Evolutionary conservation across 2,888 invertebrate species (phyloP).

Genomic region (Agrochola lychnidis): DNA sequence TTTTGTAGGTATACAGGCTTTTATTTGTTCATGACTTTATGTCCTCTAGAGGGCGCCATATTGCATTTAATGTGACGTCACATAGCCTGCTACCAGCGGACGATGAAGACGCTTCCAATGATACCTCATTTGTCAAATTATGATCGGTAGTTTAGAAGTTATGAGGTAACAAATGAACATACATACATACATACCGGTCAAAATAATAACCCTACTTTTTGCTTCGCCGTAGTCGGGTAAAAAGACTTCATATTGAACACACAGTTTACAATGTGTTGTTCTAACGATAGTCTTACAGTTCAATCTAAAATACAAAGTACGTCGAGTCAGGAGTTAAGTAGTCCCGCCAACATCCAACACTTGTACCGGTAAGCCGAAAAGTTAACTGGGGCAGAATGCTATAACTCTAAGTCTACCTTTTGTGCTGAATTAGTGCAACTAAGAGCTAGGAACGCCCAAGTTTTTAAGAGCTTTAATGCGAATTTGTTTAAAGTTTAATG

Average conservation of each 20-base stretch:
- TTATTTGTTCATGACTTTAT: no score
- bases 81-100: no score
- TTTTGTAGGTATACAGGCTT: no score
- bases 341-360: slow-evolving; percentile 43
- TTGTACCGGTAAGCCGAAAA: slow-evolving; percentile 52
- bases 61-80: no score
- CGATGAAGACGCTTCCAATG: no score
- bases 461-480: slow-evolving; percentile 55
- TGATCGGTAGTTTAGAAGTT: no score
- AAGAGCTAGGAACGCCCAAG: slow-evolving; percentile 41
- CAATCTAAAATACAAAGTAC: slow-evolving; percentile 46
- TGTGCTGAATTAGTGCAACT: slow-evolving; percentile 58
- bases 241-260: neutral
- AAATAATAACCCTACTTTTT: no score
- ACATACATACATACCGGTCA: no score
- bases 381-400: slow-evolving; percentile 47
- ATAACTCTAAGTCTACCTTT: slow-evolving; percentile 51
- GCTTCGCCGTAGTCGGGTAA: no score
- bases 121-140: no score
- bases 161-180: no score
- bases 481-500: slow-evolving; percentile 47
- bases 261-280: slow-evolving; percentile 5
- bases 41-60: no score
- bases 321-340: slow-evolving; percentile 36
- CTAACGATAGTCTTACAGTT: slow-evolving; percentile 1